A percentile compares a stretch with the other conserved stretches of the same genome.
Conservation (phyloP, 2,113 vertebrate genomes). For the Albula glossodonta region DNA sequence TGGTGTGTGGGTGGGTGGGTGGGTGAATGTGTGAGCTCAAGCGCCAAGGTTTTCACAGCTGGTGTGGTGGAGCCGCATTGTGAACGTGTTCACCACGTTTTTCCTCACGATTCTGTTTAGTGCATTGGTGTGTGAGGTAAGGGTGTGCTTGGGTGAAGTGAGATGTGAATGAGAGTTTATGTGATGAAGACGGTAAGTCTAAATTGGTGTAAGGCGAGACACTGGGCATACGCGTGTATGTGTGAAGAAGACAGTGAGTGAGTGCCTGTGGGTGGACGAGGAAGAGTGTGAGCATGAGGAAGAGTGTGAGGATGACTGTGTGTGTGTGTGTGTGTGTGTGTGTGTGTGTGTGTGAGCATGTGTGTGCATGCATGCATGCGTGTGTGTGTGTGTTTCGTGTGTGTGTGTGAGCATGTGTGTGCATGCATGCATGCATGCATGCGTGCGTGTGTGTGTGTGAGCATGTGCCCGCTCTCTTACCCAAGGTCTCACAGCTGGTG, state of each 20-base stretch:
- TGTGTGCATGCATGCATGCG: not conserved
- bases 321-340: not conserved
- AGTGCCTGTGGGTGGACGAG: not conserved
- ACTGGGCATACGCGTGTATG: not conserved
- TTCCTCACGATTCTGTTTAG: too few species aligned
- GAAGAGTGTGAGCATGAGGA: not conserved
- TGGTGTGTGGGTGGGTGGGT: not conserved
- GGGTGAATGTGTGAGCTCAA: not conserved
- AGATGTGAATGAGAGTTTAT: too few species aligned
- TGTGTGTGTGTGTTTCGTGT: slow-evolving; percentile 13
- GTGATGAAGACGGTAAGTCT: not conserved
- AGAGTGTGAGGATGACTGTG: not conserved
- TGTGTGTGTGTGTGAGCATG: slow-evolving; percentile 13
- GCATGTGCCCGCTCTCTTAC: slow-evolving; percentile 61
- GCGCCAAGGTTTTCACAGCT: not conserved
- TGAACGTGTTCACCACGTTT: too few species aligned
- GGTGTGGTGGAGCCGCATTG: too few species aligned
- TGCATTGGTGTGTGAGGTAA: too few species aligned
- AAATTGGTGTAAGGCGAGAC: not conserved
- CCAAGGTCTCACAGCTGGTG: slow-evolving; percentile 97
- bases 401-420: not conserved
- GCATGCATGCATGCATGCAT: not conserved
- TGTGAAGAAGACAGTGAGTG: not conserved
- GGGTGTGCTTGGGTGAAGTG: too few species aligned
- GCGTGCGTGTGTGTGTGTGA: not conserved